Percentiles rank a stretch among this genome's conserved stretches.
Evolutionary conservation across 2,888 invertebrate species (phyloP).

Genomic region (Meteorus cinctellus): DNA sequence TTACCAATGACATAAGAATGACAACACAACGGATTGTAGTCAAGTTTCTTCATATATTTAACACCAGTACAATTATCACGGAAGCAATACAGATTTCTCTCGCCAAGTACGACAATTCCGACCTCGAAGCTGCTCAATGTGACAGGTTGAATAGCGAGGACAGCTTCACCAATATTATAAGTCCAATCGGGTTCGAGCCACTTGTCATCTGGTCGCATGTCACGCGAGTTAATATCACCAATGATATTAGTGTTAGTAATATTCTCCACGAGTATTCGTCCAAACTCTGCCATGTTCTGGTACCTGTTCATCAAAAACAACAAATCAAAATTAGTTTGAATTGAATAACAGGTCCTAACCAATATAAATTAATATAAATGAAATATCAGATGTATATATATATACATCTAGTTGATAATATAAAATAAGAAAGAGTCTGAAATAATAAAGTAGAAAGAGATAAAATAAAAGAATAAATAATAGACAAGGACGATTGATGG

Average conservation of each 20-base stretch:
- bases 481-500: conserved; percentile 37
- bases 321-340: background rate
- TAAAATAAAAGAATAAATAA: conserved; percentile 13
- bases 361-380: background rate
- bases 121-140: conserved; percentile 79
- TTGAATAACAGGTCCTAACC: background rate
- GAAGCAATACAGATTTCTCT: conserved; percentile 87
- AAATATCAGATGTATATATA: background rate
- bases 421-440: background rate
- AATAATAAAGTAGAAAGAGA: conserved; percentile 14
- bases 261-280: conserved; percentile 53
- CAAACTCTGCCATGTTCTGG: conserved; percentile 70
- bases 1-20: conserved; percentile 81
- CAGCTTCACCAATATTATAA: conserved; percentile 87
- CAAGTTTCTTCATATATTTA: conserved; percentile 88
- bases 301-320: conserved; percentile 61
- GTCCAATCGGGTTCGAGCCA: conserved; percentile 83
- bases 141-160: conserved; percentile 79
- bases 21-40: conserved; percentile 87
- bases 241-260: too few relatives aligned
- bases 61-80: conserved; percentile 84
- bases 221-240: conserved; percentile 27
- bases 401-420: background rate
- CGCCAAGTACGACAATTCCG: conserved; percentile 87
- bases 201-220: conserved; percentile 64